phyloP scores from a whole-genome alignment of 2,888 invertebrate species.

The Pharmacophagus antenor region DNA sequence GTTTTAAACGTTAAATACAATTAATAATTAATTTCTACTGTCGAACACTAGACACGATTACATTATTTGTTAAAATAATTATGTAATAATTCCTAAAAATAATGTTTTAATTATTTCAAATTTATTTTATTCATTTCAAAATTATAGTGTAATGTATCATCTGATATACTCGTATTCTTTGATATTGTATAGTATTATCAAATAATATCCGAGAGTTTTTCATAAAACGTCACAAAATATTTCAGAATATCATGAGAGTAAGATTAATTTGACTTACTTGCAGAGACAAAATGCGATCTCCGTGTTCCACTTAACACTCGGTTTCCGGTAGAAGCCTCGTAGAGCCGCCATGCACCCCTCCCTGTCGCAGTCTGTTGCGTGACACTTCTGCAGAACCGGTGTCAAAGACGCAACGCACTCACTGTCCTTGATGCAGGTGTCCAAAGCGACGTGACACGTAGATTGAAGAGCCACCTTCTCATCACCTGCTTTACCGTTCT shows the following conservation, averaged over 20 bases:
- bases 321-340: conserved; percentile 91
- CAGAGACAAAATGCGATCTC: conserved; percentile 96
- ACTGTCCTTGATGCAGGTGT: conserved; percentile 89
- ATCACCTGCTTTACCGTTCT: conserved; percentile 79
- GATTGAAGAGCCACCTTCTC: conserved; percentile 86
- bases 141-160: too few relatives aligned
- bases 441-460: conserved; percentile 92
- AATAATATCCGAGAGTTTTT: too few relatives aligned
- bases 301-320: conserved; percentile 89
- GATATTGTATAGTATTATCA: too few relatives aligned
- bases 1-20: too few relatives aligned
- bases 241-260: not conserved
- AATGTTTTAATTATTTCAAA: too few relatives aligned
- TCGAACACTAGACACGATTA: too few relatives aligned
- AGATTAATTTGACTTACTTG: conserved; percentile 89
- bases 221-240: not conserved
- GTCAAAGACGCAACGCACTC: conserved; percentile 89
- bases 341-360: conserved; percentile 94
- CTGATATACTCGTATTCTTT: too few relatives aligned
- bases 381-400: conserved; percentile 92
- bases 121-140: too few relatives aligned
- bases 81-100: too few relatives aligned
- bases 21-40: too few relatives aligned
- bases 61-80: too few relatives aligned
- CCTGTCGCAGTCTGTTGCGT: conserved; percentile 85